Evolutionary conservation across 92 coral and sea anemone genomes (phyloP), one percentile per base, ranked within the genome.

Genomic region (Anthopleura xanthogrammica): DNA sequence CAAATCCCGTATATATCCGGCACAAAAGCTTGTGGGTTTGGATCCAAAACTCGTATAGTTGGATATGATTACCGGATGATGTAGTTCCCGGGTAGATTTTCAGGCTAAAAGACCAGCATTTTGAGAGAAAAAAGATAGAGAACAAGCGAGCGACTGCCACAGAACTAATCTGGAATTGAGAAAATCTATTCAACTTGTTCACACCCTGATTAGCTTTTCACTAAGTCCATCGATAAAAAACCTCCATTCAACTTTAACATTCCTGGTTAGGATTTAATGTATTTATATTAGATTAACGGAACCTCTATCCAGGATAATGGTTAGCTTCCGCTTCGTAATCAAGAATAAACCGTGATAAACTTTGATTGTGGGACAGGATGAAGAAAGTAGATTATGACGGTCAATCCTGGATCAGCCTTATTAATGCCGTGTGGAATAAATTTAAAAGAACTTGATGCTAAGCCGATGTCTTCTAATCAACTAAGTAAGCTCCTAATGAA

Each of bases 261-360:
- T 68, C 74, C 74, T 68, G 74, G 10, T 36, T 8, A 42, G 74
- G 74, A 68, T 68, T 68, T 68, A 29, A 23, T 62, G 70, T 62
- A 62, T 68, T 68, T 68, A 36, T 36, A 68, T 24, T 20, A 36
- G 74, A 68, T 68, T 68, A 68, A 68, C 14, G 11, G 17, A 29
- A 10, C 17, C 74, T 29, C 13, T 68, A 68, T 68, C 16, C 74
- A 29, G 74, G 9, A 12, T 68, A 68, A 68, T 13, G 11, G 72
- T 68, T 68, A 2, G 36, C 17, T 68, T 68, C 74, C 74, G 74
- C 42, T 68, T 68, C 24, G 41, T 29, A 68, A 68, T 68, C 36
- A 29, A 68, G 42, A 36, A 68, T 68, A 12, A 68, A 5, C 9
- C 5, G 42, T 9, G 74, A 68, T 68, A 68, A 68, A 24, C 41